Conservation (phyloP, 2,113 vertebrate species). For the Chaetorhynchus papuensis region DNA sequence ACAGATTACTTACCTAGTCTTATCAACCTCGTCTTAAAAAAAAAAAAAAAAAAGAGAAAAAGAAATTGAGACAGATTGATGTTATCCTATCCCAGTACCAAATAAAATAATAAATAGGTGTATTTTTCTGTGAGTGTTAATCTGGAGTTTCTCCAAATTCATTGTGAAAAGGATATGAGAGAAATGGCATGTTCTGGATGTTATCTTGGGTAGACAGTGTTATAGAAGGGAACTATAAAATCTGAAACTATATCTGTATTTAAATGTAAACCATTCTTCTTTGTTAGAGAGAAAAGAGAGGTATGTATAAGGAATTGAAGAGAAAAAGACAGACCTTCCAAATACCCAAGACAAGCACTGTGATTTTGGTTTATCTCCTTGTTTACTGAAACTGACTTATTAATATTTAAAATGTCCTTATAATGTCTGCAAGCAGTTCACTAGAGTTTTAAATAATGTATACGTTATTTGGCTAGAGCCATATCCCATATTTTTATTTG, state of each 20-base stretch:
- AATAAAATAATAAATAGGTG: neutral
- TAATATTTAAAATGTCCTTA: slow-evolving; percentile 11
- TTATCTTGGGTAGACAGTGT: neutral
- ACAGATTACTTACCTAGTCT: neutral
- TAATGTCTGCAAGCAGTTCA: slow-evolving; percentile 4
- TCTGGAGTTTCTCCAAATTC: neutral
- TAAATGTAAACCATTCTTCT: neutral
- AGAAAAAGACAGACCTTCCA: neutral
- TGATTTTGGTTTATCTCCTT: slow-evolving; percentile 2
- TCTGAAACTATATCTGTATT: neutral
- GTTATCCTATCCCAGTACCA: neutral
- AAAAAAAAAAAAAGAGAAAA: neutral
- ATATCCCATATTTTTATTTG: neutral
- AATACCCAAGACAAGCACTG: neutral
- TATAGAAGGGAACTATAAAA: neutral
- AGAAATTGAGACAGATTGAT: neutral
- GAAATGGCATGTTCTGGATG: neutral
- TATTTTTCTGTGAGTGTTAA: neutral
- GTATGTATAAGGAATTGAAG: neutral
- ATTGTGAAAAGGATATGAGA: neutral
- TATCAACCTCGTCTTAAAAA: neutral
- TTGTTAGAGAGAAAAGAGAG: neutral
- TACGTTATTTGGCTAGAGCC: neutral
- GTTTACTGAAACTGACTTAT: slow-evolving; percentile 31
- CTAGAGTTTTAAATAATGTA: slow-evolving; percentile 43